Evolutionary conservation across 2,113 vertebrate species (phyloP).

Genomic region (Entelurus aequoreus): DNA sequence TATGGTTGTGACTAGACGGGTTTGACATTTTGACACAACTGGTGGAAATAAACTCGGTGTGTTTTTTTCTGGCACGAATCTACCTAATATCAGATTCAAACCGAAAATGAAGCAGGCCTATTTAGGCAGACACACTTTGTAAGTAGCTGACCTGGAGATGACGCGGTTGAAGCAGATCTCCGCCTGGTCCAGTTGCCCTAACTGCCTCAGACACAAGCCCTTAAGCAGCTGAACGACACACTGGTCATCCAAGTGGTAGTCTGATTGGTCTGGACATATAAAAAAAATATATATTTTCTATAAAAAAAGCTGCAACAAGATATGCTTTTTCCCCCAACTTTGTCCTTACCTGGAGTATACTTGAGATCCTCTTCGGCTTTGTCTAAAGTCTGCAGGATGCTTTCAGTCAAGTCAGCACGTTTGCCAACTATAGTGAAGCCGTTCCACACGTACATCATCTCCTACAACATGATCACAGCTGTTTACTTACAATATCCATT

Average conservation of each 20-base stretch:
- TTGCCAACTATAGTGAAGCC: conserved; percentile 72
- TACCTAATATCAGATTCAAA: too few species aligned
- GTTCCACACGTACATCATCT: conserved; percentile 81
- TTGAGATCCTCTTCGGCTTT: conserved; percentile 79
- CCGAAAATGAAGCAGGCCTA: neutral
- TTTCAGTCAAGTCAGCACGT: conserved; percentile 70
- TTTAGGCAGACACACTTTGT: neutral
- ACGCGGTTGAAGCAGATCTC: conserved; percentile 67
- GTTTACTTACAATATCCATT: neutral
- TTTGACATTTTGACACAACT: too few species aligned
- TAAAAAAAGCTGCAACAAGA: neutral
- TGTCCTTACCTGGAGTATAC: conserved; percentile 73
- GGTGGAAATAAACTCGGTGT: too few species aligned
- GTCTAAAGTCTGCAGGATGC: conserved; percentile 79
- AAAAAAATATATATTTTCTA: neutral
- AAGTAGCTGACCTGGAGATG: conserved; percentile 52
- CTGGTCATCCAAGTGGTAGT: conserved; percentile 60
- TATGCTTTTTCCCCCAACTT: neutral
- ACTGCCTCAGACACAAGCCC: conserved; percentile 66
- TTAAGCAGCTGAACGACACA: conserved; percentile 71
- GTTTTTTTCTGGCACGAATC: too few species aligned
- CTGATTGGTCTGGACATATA: conserved; percentile 41
- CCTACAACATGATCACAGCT: conserved; percentile 39
- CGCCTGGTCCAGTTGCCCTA: conserved; percentile 54
- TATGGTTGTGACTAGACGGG: too few species aligned